These are phyloP conservation scores for Trematocara caparti DNA, from an alignment of 2,797 vertebrate genomes.

Conservation along the genomic window DNA sequence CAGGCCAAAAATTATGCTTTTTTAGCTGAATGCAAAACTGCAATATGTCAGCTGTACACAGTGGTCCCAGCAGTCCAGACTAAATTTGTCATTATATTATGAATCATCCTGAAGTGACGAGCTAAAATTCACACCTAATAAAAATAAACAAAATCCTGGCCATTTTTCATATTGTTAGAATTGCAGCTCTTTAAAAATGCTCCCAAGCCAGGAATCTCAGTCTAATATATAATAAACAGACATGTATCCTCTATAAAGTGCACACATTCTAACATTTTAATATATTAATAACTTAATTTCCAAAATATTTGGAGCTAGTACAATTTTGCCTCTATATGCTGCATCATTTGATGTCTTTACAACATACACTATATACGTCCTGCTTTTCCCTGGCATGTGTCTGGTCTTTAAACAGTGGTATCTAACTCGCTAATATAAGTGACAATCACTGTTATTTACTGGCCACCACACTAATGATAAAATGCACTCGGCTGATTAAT, in stretches of 20 bases:
- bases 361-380: background rate
- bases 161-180: background rate
- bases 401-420: background rate
- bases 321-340: background rate
- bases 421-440: background rate
- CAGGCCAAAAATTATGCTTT: conserved; percentile 5
- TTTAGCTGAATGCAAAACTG: conserved; percentile 10
- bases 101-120: conserved; percentile 17
- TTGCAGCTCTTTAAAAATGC: background rate
- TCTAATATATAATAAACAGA: background rate
- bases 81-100: conserved; percentile 25
- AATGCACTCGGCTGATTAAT: background rate
- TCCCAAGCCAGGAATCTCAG: background rate
- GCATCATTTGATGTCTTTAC: background rate
- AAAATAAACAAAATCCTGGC: conserved; percentile 1
- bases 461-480: background rate
- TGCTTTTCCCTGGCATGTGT: background rate
- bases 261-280: background rate
- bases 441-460: background rate
- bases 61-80: background rate
- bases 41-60: conserved; percentile 11
- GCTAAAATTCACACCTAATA: conserved; percentile 32
- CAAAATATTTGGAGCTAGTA: background rate
- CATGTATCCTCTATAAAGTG: background rate
- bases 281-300: background rate